Evolutionary conservation across 1,140 invertebrate species (phyloP), one percentile per base, ranked within the genome.

Genomic region (Euborellia annulipes): DNA sequence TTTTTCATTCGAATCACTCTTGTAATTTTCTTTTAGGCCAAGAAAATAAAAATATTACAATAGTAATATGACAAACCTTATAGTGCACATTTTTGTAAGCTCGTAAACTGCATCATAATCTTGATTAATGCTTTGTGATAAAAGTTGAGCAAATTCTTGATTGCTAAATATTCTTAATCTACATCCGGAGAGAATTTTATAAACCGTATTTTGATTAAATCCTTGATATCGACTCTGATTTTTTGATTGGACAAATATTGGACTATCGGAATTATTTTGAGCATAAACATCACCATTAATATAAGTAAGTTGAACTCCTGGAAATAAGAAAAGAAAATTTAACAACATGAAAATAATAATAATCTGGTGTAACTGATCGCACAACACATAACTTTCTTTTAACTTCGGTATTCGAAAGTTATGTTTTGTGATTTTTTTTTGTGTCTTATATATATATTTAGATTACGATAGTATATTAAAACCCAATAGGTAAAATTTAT

Each of bases 211-310:
- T 9, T 86, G 88, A 67, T 95, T 89, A 69, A 95, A 95, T 52
- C 89, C 84, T 52, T 93, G 88, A 59, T 88, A 87, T 61, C 90
- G 87, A 66, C 95, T 96, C 62, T 89, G 95, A 60, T 95, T 94
- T 32, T 90, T 74, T 39, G 88, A 93, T 67, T 96, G 91, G 9
- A 96, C 90, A 62, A 96, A 96, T 54, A 96, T 92, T 23, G 90
- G 86, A 20, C 85, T 86, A 62, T 95, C 92, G n/a, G 88, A 92
- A 2, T 94, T 64, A 59, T 90, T 95, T 62, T 95, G 89, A 1
- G 89, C 90, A 66, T 95, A 98, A 3, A 98, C 93, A 65, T 98
- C 95, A 0, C 94, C 94, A 19, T 90, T 91, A 14, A 97, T 91
- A 58, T 98, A 96, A 67, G 96, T 97, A 27, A 98, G 65, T 64